Evolutionary conservation across 1,140 invertebrate genomes (phyloP), one percentile per base, ranked within the genome.

Genomic region (Eufriesea mexicana): DNA sequence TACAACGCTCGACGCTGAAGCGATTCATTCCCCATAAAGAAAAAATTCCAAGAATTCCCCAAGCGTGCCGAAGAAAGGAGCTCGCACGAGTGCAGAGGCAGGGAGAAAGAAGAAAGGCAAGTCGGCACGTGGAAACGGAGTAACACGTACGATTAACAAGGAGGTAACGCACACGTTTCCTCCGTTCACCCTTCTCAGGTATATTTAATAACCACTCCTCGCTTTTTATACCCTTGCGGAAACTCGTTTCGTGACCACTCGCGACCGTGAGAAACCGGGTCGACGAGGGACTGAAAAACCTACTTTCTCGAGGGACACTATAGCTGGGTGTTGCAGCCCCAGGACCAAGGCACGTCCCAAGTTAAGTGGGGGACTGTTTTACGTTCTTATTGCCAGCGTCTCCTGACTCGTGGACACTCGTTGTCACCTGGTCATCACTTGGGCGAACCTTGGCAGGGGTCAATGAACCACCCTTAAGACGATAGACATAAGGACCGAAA

Each of bases 131-230:
- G 49, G 12, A 64, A 73, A 47, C n/a, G 6, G 35, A 23, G 74
- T 57, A 85, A 70, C 64, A 47, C 49, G 77, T 16, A 51, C 54
- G 55, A 84, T 83, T 72, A 83, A 85, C 62, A 78, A 62, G 49
- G 28, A 66, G 57, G 71, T 79, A 88, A 87, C 79, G 62, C 20
- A 82, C 85, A 54, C 66, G 51, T 85, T 85, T 83, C 8, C 73
- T 76, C 57, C 78, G 68, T 70, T 85, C 75, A 72, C 79, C 61
- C 61, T 88, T 87, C 71, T 35, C 71, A 83, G 57, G 76, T 86
- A 85, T 85, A 89, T 88, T 88, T 88, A 85, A 89, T 88, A 88
- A 89, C 77, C 77, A 70, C 76, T 88, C 54, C 81, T 85, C 47
- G 87, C 80, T 85, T 86, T 86, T 85, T 85, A 64, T 85, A 76